phyloP scores from a whole-genome alignment of 2,888 invertebrate species.

The Dascillus cervinus region DNA sequence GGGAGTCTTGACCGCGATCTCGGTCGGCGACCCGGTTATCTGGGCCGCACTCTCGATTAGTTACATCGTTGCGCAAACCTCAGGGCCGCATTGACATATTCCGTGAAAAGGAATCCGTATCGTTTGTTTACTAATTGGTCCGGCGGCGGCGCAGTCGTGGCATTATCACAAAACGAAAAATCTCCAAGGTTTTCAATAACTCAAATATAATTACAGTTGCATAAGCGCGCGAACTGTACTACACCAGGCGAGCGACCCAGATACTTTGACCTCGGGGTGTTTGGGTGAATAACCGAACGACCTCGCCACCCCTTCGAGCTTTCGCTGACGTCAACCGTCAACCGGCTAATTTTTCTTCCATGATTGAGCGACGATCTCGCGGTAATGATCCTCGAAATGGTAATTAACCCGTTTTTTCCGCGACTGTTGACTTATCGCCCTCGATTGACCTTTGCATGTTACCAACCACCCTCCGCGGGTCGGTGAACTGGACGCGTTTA shows the following conservation, averaged over 20 bases:
- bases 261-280: slow-evolving; percentile 37
- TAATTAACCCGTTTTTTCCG: too few species aligned
- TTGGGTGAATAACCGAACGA: slow-evolving; percentile 40
- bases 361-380: slow-evolving; percentile 2
- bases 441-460: too few species aligned
- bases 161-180: too few species aligned
- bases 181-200: too few species aligned
- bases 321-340: slow-evolving; percentile 6
- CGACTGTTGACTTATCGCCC: background rate
- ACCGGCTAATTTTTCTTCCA: slow-evolving; percentile 5
- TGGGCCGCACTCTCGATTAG: slow-evolving; percentile 33
- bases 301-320: slow-evolving; percentile 17
- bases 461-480: slow-evolving; percentile 3
- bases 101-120: slow-evolving; percentile 5
- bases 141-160: too few species aligned
- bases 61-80: slow-evolving; percentile 23
- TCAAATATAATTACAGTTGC: slow-evolving; percentile 11
- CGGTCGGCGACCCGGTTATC: slow-evolving; percentile 32
- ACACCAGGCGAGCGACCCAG: slow-evolving; percentile 14
- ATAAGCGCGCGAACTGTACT: slow-evolving; percentile 10
- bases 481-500: slow-evolving; percentile 16
- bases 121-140: too few species aligned
- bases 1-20: slow-evolving; percentile 40
- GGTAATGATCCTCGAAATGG: too few species aligned
- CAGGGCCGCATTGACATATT: slow-evolving; percentile 17